These are phyloP conservation scores for Pimpla rufipes DNA, from an alignment of 2,888 invertebrate genomes.

Conservation along the genomic window DNA sequence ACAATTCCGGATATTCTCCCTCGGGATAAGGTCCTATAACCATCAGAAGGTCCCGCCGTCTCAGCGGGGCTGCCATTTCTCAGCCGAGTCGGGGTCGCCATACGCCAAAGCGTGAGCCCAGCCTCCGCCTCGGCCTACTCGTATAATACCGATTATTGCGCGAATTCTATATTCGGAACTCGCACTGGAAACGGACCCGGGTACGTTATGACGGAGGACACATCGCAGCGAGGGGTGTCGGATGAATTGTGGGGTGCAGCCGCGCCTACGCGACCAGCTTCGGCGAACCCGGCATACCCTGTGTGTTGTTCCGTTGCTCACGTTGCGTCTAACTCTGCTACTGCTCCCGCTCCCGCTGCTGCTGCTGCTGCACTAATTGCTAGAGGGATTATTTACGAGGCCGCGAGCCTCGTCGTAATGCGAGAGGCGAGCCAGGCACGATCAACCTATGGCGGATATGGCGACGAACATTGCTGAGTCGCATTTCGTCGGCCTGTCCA, in stretches of 20 bases:
- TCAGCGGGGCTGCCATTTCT: constrained; percentile 36
- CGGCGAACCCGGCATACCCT: constrained; percentile 63
- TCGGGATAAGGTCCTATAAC: constrained; percentile 26
- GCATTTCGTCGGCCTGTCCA: constrained; percentile 30
- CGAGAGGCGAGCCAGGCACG: constrained; percentile 28
- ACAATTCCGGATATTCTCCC: constrained; percentile 51
- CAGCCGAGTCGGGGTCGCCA: constrained; percentile 53
- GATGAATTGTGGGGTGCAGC: constrained; percentile 69
- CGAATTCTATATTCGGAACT: constrained; percentile 75
- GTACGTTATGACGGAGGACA: constrained; percentile 60
- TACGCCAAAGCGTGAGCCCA: constrained; percentile 23
- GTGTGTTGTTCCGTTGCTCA: constrained; percentile 46
- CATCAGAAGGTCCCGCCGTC: constrained; percentile 22
- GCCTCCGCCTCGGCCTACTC: constrained; percentile 23
- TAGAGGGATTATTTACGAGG: constrained; percentile 66
- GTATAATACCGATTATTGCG: constrained; percentile 74
- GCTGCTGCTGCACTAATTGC: constrained; percentile 75
- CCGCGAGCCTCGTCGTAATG: constrained; percentile 58
- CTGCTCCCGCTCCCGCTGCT: constrained; percentile 66
- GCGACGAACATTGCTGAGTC: constrained; percentile 48
- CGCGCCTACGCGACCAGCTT: constrained; percentile 52
- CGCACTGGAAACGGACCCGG: constrained; percentile 57
- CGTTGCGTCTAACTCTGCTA: constrained; percentile 61
- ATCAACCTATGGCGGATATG: constrained; percentile 36
- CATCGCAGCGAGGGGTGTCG: constrained; percentile 41